Percentiles rank a stretch among this genome's conserved stretches.
Conservation (phyloP, 1,140 invertebrate species). For the Mya arenaria region DNA sequence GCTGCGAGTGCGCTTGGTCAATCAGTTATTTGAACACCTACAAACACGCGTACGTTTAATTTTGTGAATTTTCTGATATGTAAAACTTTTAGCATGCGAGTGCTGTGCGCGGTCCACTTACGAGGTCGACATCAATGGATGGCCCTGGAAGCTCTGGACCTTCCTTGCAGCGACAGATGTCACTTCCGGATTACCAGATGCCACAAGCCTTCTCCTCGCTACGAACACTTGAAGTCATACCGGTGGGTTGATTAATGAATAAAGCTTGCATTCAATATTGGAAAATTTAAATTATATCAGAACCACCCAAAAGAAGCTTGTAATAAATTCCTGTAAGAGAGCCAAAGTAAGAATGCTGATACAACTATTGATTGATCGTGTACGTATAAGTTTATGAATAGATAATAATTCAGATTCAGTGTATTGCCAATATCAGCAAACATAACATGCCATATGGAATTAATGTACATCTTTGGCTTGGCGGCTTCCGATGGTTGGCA, state of each 20-base stretch:
- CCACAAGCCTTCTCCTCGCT: slow-evolving; percentile 8
- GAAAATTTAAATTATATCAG: no score
- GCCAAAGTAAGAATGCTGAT: no score
- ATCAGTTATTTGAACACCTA: no score
- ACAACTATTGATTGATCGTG: no score
- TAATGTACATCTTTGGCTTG: no score
- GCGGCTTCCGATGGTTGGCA: no score
- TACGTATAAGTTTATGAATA: not conserved
- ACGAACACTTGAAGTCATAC: slow-evolving; percentile 35
- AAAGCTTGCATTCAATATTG: no score
- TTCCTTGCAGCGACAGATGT: slow-evolving; percentile 53
- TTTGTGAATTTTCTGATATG: not conserved
- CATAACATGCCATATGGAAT: not conserved
- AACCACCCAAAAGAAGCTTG: no score
- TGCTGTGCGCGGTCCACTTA: slow-evolving; percentile 34
- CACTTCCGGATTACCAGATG: slow-evolving; percentile 49
- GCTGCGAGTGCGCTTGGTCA: no score
- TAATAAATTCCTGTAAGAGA: no score
- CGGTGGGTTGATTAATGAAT: slow-evolving; percentile 4
- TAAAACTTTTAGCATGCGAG: slow-evolving; percentile 26
- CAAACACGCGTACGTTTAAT: not conserved
- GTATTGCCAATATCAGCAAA: not conserved
- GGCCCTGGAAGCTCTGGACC: slow-evolving; percentile 2
- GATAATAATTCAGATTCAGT: not conserved
- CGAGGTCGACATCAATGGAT: slow-evolving; percentile 29